phyloP scores from a whole-genome alignment of 2,888 invertebrate genomes.

The Leptopilina drosophilae region DNA sequence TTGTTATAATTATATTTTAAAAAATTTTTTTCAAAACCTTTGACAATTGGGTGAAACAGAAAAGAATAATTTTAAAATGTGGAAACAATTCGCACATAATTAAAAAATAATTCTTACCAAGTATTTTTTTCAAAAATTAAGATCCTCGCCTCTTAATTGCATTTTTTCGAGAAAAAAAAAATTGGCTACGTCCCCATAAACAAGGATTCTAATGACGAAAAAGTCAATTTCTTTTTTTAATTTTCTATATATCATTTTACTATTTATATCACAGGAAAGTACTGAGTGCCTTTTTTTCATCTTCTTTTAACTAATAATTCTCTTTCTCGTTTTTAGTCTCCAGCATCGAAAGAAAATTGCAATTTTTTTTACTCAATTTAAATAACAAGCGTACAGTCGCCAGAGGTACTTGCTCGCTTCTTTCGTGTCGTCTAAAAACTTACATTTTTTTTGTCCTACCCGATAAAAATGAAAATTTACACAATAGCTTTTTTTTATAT shows the following conservation, averaged over 20 bases:
- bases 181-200: slow-evolving; percentile 36
- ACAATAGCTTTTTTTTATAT: slow-evolving; percentile 65
- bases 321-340: slow-evolving; percentile 33
- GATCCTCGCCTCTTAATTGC: slow-evolving; percentile 40
- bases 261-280: slow-evolving; percentile 65
- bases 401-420: slow-evolving; percentile 32
- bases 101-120: slow-evolving; percentile 38
- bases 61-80: slow-evolving; percentile 7
- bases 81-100: slow-evolving; percentile 33
- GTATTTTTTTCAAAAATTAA: slow-evolving; percentile 43
- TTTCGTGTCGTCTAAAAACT: slow-evolving; percentile 20
- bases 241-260: slow-evolving; percentile 58
- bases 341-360: slow-evolving; percentile 30
- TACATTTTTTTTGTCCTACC: slow-evolving; percentile 48
- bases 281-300: slow-evolving; percentile 46
- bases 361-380: background rate
- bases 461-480: slow-evolving; percentile 63
- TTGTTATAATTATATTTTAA: background rate
- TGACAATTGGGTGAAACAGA: slow-evolving; percentile 2
- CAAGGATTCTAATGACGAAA: slow-evolving; percentile 38
- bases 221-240: slow-evolving; percentile 46
- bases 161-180: background rate
- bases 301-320: slow-evolving; percentile 30
- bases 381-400: slow-evolving; percentile 39
- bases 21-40: background rate